A percentile compares a stretch with the other conserved stretches of the same genome.
phyloP scores from a whole-genome alignment of 2,113 vertebrate genomes.

The Maccullochella peelii region DNA sequence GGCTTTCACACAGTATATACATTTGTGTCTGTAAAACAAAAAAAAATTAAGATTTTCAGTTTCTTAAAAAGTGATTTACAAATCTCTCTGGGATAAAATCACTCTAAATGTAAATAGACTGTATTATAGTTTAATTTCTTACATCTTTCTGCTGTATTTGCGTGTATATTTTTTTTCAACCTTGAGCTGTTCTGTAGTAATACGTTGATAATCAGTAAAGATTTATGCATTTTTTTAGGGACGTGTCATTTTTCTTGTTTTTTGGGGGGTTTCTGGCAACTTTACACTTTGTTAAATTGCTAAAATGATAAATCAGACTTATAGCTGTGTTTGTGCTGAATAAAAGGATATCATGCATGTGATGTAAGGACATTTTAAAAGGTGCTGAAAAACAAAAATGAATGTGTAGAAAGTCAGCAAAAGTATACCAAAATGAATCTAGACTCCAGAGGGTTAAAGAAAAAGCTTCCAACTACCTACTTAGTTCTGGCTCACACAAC shows the following conservation, averaged over 20 bases:
- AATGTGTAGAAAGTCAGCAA: neutral
- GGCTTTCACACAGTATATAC: neutral
- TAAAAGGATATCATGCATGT: no score
- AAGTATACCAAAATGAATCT: neutral
- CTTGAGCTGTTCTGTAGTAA: neutral
- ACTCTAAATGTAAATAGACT: neutral
- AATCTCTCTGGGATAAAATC: no score
- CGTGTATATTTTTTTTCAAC: neutral
- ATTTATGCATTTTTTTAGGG: neutral
- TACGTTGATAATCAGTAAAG: no score
- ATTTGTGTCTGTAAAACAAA: neutral
- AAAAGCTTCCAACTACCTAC: neutral
- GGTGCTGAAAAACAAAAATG: no score
- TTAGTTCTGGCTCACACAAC: neutral
- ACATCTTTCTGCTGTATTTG: neutral
- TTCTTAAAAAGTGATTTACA: no score
- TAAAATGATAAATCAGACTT: no score
- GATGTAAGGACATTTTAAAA: no score
- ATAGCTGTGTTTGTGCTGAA: no score
- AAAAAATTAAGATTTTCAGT: no score
- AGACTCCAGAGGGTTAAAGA: neutral
- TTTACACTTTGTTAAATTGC: no score
- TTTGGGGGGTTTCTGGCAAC: no score
- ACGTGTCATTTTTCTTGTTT: no score
- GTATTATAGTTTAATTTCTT: neutral